Percentiles rank a stretch among this genome's conserved stretches.
These are phyloP conservation scores for Tympanuchus pallidicinctus DNA, from an alignment of 2,113 vertebrate genomes.

Conservation along the genomic window DNA sequence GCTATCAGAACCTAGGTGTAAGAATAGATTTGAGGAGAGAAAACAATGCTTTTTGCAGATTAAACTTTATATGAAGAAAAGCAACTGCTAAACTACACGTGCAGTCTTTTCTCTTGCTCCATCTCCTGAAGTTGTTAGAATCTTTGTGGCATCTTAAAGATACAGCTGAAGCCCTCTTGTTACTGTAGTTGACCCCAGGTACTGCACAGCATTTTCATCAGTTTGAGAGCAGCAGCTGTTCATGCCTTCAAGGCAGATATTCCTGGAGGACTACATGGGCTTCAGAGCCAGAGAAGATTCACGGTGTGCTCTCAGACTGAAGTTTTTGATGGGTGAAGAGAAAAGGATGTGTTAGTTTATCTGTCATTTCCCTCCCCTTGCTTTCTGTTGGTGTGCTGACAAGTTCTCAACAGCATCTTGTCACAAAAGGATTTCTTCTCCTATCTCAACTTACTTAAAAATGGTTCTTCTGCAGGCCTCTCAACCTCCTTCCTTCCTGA, in stretches of 20 bases:
- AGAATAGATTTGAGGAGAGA: neutral
- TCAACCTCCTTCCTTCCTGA: neutral
- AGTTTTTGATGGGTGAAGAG: neutral
- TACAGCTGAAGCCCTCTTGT: neutral
- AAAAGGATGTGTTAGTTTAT: neutral
- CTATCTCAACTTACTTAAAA: neutral
- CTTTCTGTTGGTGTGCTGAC: neutral
- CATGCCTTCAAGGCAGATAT: neutral
- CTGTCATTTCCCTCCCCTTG: neutral
- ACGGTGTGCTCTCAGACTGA: accelerated
- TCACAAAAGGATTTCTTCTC: neutral
- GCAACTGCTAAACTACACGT: neutral
- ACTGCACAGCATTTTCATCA: neutral
- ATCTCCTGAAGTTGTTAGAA: neutral
- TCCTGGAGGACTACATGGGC: neutral
- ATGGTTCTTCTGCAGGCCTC: neutral
- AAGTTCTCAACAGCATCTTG: neutral
- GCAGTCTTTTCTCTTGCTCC: neutral
- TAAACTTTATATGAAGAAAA: neutral
- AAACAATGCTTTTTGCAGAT: neutral
- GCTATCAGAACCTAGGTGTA: neutral
- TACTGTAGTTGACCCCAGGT: accelerated
- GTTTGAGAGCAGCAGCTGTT: neutral
- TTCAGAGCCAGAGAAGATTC: neutral
- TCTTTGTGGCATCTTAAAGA: neutral